phyloP scores from a whole-genome alignment of 2,113 vertebrate genomes.

The Origma solitaria region DNA sequence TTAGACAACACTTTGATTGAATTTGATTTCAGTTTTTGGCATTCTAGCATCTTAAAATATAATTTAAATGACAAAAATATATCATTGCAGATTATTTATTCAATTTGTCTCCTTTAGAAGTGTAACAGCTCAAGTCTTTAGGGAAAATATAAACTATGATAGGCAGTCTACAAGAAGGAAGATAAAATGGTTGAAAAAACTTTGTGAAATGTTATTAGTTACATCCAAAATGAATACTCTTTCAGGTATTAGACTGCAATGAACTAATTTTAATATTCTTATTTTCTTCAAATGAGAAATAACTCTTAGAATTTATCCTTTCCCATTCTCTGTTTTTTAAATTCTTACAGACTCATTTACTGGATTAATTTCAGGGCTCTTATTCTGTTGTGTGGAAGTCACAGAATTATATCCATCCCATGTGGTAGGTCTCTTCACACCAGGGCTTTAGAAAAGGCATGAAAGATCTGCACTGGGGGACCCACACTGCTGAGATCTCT shows the following conservation, averaged over 20 bases:
- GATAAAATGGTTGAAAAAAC: not conserved
- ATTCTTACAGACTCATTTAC: not conserved
- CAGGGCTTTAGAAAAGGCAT: not conserved
- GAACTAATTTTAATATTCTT: not conserved
- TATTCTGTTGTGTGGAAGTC: not conserved
- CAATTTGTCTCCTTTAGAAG: not conserved
- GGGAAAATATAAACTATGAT: not conserved
- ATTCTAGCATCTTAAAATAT: not conserved
- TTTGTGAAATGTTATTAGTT: not conserved
- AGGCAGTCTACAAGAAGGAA: not conserved
- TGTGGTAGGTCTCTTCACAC: not conserved
- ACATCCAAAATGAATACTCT: not conserved
- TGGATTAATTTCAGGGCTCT: not conserved
- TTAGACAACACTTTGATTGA: not conserved
- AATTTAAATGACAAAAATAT: not conserved
- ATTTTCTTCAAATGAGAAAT: not conserved
- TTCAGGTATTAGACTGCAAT: not conserved
- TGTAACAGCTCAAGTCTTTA: not conserved
- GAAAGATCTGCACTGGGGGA: rapidly evolving
- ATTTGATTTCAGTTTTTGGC: not conserved
- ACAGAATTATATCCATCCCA: not conserved
- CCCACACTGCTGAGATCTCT: not conserved
- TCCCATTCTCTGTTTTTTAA: not conserved
- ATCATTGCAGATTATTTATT: not conserved
- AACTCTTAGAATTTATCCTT: not conserved